Conservation (phyloP, 2,888 invertebrate genomes). For the Dione juno region DNA sequence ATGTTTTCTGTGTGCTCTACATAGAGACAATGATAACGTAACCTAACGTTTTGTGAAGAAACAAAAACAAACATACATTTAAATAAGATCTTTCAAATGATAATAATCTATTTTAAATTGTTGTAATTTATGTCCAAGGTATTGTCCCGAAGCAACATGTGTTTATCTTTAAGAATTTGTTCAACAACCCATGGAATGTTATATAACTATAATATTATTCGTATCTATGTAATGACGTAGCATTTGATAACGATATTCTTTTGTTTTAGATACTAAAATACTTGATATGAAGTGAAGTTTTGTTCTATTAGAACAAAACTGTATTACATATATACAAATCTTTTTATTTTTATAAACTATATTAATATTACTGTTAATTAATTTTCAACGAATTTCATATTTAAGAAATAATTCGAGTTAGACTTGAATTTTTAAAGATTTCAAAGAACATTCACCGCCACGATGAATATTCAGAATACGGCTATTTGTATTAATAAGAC, state of each 20-base stretch:
- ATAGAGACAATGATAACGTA: neutral
- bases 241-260: neutral
- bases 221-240: conserved; percentile 16
- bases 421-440: neutral
- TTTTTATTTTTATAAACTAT: neutral
- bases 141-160: conserved; percentile 27
- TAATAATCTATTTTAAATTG: neutral
- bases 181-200: conserved; percentile 17
- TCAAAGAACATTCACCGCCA: conserved; percentile 8
- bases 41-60: neutral
- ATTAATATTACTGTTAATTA: neutral
- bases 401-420: neutral
- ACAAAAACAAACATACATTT: neutral
- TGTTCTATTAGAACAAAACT: neutral
- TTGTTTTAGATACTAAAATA: neutral
- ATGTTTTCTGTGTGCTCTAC: no score
- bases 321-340: no score
- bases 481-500: conserved; percentile 1
- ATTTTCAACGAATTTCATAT: neutral
- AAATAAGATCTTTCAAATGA: neutral
- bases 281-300: neutral
- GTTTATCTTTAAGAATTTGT: conserved; percentile 12
- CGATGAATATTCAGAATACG: neutral
- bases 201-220: conserved; percentile 1
- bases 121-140: conserved; percentile 18